phyloP scores from a whole-genome alignment of 1,140 invertebrate genomes.

The Habropoda laboriosa region DNA sequence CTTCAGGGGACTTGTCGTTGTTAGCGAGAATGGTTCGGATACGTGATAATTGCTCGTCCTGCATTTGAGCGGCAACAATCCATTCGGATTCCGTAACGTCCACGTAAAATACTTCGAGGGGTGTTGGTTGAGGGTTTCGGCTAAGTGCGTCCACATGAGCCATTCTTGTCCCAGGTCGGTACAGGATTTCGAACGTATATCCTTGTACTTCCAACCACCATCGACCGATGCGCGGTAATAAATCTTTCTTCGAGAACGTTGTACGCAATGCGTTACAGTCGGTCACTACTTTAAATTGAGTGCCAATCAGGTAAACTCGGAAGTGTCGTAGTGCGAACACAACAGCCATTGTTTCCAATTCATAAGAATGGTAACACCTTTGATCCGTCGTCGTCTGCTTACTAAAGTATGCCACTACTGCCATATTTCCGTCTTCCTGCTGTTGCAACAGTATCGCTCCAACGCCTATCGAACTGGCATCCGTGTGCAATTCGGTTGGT shows the following conservation, averaged over 20 bases:
- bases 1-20: not conserved
- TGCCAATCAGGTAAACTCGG: not conserved
- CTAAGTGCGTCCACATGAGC: slow-evolving; percentile 19
- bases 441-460: not conserved
- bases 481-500: not conserved
- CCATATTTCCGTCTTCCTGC: not conserved
- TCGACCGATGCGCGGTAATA: slow-evolving; percentile 2
- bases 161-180: not conserved
- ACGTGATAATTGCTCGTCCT: slow-evolving; percentile 15
- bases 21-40: not conserved
- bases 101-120: not conserved
- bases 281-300: not conserved
- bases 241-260: slow-evolving; percentile 8
- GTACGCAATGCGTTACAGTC: slow-evolving; percentile 5
- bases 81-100: not conserved
- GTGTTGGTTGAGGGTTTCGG: not conserved
- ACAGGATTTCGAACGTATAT: slow-evolving; percentile 6
- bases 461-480: not conserved
- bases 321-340: not conserved
- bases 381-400: not conserved
- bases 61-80: not conserved
- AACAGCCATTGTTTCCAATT: not conserved
- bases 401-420: not conserved
- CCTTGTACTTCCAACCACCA: slow-evolving; percentile 28
- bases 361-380: not conserved